phyloP scores from a whole-genome alignment of 1,140 invertebrate genomes.

The Panagrolaimus sp. region DNA sequence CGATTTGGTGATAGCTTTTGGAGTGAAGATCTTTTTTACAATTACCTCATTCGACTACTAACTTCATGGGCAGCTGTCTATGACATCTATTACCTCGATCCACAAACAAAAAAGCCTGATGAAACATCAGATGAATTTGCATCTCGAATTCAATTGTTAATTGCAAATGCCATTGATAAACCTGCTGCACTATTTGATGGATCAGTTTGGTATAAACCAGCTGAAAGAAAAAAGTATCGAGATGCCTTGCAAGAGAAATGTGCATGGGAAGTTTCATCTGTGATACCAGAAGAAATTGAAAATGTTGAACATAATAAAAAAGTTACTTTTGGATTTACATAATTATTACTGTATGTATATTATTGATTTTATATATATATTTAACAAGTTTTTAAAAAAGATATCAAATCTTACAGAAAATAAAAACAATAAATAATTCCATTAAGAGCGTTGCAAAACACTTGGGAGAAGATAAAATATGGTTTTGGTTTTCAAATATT shows the following conservation, averaged over 20 bases:
- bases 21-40: slow-evolving; percentile 31
- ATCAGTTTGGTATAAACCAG: slow-evolving; percentile 31
- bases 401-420: too few species aligned
- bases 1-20: slow-evolving; percentile 43
- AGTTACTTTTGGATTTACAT: too few species aligned
- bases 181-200: slow-evolving; percentile 24
- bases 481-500: too few species aligned
- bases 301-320: not conserved
- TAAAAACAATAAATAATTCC: too few species aligned
- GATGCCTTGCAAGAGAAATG: slow-evolving; percentile 3
- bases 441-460: too few species aligned
- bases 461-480: too few species aligned
- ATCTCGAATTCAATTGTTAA: slow-evolving; percentile 32
- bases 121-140: slow-evolving; percentile 40
- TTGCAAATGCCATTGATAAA: slow-evolving; percentile 25
- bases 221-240: slow-evolving; percentile 7
- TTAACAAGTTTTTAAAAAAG: too few species aligned
- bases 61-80: slow-evolving; percentile 48
- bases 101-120: slow-evolving; percentile 17
- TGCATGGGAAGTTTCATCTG: not conserved
- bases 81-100: slow-evolving; percentile 38
- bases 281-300: not conserved
- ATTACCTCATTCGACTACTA: slow-evolving; percentile 35
- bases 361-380: too few species aligned
- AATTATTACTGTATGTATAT: too few species aligned